Conservation (phyloP, 2,888 invertebrate genomes). For the Dione vanillae region DNA sequence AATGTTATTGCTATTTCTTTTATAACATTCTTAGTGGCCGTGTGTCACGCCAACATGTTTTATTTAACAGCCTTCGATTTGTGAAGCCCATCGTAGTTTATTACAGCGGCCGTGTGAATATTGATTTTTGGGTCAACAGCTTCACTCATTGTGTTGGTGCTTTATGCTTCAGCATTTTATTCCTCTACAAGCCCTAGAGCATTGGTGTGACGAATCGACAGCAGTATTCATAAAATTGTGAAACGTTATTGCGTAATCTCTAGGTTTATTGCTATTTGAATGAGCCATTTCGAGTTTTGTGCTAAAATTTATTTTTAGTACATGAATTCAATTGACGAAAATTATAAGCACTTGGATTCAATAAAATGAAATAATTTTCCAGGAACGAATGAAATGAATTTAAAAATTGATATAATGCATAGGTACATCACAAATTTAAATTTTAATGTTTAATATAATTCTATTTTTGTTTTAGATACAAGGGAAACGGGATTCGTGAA, state of each 20-base stretch:
- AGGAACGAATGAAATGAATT: neutral
- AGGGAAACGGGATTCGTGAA: conserved; percentile 96
- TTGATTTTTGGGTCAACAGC: conserved; percentile 81
- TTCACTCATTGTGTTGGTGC: conserved; percentile 62
- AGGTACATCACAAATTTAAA: neutral
- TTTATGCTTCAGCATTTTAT: conserved; percentile 60
- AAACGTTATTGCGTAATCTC: conserved; percentile 40
- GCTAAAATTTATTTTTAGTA: conserved; percentile 9
- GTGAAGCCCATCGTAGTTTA: conserved; percentile 75
- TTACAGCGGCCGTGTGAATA: conserved; percentile 75
- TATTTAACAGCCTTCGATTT: conserved; percentile 77
- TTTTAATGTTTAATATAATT: neutral
- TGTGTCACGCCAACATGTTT: conserved; percentile 67
- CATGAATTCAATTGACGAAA: conserved; percentile 1
- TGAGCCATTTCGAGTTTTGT: conserved; percentile 14
- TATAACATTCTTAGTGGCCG: conserved; percentile 47
- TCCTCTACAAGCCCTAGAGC: conserved; percentile 55
- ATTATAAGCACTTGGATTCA: neutral
- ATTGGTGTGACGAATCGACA: conserved; percentile 57
- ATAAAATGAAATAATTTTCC: neutral
- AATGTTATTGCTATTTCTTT: neutral
- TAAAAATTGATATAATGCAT: neutral
- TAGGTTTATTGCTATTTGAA: conserved; percentile 36
- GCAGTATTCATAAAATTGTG: conserved; percentile 39
- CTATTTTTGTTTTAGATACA: conserved; percentile 86